A percentile compares a stretch with the other conserved stretches of the same genome.
phyloP scores from a whole-genome alignment of 2,113 vertebrate species.

The Todiramphus chloris region DNA sequence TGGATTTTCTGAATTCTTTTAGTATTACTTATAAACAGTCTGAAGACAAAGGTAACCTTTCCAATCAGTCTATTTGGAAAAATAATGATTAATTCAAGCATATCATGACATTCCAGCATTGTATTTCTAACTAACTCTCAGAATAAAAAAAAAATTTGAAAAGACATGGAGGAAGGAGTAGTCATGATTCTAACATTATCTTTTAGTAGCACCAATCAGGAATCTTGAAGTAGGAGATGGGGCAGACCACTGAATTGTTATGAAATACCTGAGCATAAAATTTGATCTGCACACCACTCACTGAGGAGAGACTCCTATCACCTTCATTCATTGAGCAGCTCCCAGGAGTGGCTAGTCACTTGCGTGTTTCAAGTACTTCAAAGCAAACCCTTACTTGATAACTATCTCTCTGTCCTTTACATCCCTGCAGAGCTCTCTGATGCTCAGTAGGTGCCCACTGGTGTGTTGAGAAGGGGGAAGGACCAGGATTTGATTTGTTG shows the following conservation, averaged over 20 bases:
- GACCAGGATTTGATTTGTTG: neutral
- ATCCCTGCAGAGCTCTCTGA: too few species aligned
- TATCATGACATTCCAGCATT: neutral
- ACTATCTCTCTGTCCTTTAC: too few species aligned
- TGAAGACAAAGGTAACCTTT: neutral
- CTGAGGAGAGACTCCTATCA: too few species aligned
- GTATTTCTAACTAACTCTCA: neutral
- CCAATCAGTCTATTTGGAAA: neutral
- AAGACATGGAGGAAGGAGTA: neutral
- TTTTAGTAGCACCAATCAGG: neutral
- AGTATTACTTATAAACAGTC: neutral
- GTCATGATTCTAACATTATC: neutral
- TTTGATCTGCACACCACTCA: too few species aligned
- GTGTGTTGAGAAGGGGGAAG: too few species aligned
- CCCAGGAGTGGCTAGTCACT: too few species aligned
- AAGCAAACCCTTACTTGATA: too few species aligned
- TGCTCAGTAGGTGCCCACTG: too few species aligned
- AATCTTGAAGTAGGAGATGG: neutral
- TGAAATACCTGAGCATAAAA: too few species aligned
- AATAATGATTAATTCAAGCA: neutral
- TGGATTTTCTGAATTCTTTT: neutral
- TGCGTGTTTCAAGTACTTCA: too few species aligned
- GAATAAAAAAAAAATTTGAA: neutral
- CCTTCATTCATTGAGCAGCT: too few species aligned
- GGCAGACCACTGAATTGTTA: too few species aligned